These are phyloP conservation scores for Tanypteryx hageni DNA, from an alignment of 2,888 invertebrate genomes.

Conservation along the genomic window DNA sequence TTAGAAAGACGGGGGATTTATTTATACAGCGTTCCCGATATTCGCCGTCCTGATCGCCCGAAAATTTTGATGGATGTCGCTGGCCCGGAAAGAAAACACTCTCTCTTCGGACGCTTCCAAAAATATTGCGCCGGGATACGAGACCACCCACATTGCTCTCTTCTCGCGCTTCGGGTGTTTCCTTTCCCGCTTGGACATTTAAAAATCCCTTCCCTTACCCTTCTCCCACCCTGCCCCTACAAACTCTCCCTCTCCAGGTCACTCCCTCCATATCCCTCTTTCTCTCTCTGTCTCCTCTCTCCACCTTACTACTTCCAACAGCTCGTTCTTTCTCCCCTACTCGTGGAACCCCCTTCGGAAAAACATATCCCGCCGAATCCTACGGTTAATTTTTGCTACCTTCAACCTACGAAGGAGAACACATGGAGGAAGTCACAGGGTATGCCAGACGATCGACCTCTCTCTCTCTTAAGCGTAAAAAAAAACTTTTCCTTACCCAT, in stretches of 20 bases:
- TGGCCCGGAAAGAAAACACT: neutral
- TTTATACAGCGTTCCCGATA: constrained; percentile 8
- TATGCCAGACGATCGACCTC: constrained; percentile 2
- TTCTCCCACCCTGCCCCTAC: neutral
- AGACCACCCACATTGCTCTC: neutral
- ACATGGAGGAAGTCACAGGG: neutral
- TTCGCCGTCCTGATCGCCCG: neutral
- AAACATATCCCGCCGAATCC: constrained; percentile 31
- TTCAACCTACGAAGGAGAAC: neutral
- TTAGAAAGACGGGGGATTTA: neutral
- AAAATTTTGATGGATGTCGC: constrained; percentile 18
- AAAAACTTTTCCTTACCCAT: neutral
- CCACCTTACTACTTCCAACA: too few species aligned
- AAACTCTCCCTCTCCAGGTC: too few species aligned
- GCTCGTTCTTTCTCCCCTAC: too few species aligned
- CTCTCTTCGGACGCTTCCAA: neutral
- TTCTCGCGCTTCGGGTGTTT: constrained; percentile 9
- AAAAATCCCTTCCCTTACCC: neutral
- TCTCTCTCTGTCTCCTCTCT: too few species aligned
- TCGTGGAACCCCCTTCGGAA: neutral
- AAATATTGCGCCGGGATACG: constrained; percentile 26
- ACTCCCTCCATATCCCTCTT: too few species aligned
- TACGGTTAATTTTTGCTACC: constrained; percentile 35
- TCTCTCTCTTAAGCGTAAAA: neutral
- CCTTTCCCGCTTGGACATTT: constrained; percentile 18